Conservation (phyloP, 1,140 invertebrate genomes). For the Caenorhabditis tropicalis region DNA sequence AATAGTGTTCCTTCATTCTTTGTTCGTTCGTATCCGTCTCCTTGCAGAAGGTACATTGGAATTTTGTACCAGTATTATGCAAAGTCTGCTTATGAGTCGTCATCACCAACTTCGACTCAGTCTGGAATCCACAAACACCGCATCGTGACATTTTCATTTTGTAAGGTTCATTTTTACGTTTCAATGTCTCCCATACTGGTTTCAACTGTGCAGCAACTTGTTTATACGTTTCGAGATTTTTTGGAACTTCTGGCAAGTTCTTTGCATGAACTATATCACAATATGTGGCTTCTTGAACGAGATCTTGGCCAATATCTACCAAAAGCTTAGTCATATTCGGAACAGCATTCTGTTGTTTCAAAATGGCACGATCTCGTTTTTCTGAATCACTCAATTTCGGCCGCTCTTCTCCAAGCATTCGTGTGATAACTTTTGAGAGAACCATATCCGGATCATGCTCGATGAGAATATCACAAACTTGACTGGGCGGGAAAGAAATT, state of each 20-base stretch:
- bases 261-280: slow-evolving; percentile 70
- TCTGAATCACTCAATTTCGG: slow-evolving; percentile 66
- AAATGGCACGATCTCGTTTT: slow-evolving; percentile 57
- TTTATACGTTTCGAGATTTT: slow-evolving; percentile 71
- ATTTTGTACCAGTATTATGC: slow-evolving; percentile 63
- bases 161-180: slow-evolving; percentile 67
- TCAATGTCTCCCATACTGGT: slow-evolving; percentile 69
- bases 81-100: slow-evolving; percentile 62
- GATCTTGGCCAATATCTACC: slow-evolving; percentile 69
- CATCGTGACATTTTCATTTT: slow-evolving; percentile 62
- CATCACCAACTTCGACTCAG: slow-evolving; percentile 58
- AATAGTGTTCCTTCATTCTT: slow-evolving; percentile 66
- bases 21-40: slow-evolving; percentile 70
- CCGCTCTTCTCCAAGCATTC: slow-evolving; percentile 67
- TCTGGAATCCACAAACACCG: slow-evolving; percentile 67
- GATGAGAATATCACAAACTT: slow-evolving; percentile 71
- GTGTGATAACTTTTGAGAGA: slow-evolving; percentile 59
- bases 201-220: slow-evolving; percentile 70
- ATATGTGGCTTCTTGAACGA: slow-evolving; percentile 71
- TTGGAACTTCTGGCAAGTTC: slow-evolving; percentile 70
- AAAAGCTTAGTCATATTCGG: slow-evolving; percentile 70
- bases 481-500: slow-evolving; percentile 68
- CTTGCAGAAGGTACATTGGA: slow-evolving; percentile 64
- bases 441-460: slow-evolving; percentile 64
- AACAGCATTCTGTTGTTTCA: slow-evolving; percentile 61